Base-by-base conservation (phyloP, 2,113 vertebrate genomes). In the Sarotherodon lohbergeri region DNA sequence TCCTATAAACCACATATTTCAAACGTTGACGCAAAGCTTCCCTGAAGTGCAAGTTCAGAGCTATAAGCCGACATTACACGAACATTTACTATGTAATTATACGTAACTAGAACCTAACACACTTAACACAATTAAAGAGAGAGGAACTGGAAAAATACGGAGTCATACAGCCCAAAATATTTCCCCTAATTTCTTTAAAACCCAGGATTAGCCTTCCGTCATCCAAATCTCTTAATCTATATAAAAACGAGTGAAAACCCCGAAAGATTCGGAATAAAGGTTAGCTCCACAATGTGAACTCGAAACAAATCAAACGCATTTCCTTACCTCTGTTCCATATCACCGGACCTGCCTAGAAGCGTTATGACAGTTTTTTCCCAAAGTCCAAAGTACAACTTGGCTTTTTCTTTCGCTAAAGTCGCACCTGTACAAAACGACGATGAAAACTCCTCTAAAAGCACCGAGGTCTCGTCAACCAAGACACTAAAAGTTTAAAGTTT, bases 261-360 rank as follows among this genome's bases (percentile, higher is more conserved):
- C 43, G 27, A 48, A 73, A 39, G 34, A 3, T 39, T 66, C 1
- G 4, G 19, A 66, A 8, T 66, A 39, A 13, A 66, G 1, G 4
- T 68, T 22, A 2, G 36, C 63, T 19, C 9, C 16, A 76, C 0
- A 50, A 46, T n/a, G 16, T n/a, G 7, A 6, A 32, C 39, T 61
- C 11, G 16, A 43, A 11, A 63, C 22, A 34, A 6, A 7, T 36
- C 22, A 79, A 52, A 22, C 4, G 4, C 7, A 5, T 7, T 55
- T 32, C 71, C 94, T 89, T 93, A 95, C 94, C 94, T 92, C 80
- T 0, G 76, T 32, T 89, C 76, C 93, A 93, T 93, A 29, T 54
- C 63, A 41, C 78, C 8, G 41, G 68, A 79, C 76, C 22, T n/a
- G 32, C 10, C 43, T n/a, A 22, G 4, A 61, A 32, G 6, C 41